phyloP scores from a whole-genome alignment of 2,888 invertebrate genomes.

The Zootermopsis nevadensis region DNA sequence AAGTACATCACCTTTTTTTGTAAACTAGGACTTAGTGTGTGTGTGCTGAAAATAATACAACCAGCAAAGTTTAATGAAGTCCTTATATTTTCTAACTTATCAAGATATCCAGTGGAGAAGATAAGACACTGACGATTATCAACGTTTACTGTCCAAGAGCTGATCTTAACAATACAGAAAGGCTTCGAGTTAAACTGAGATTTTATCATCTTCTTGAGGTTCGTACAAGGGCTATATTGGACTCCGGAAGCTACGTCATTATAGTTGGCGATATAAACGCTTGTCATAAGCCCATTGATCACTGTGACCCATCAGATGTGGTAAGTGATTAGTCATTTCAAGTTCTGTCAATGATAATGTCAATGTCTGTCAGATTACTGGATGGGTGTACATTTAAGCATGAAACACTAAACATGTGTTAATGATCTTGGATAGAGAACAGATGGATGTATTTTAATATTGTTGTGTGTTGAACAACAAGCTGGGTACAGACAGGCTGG shows the following conservation, averaged over 20 bases:
- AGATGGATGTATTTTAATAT: no score
- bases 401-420: no score
- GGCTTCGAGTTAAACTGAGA: conserved; percentile 62
- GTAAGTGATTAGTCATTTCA: conserved; percentile 14
- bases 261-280: conserved; percentile 66
- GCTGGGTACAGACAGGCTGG: no score
- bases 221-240: conserved; percentile 61
- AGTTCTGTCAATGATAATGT: no score
- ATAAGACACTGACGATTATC: conserved; percentile 58
- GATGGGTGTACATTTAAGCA: no score
- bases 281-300: conserved; percentile 63
- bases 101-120: conserved; percentile 23
- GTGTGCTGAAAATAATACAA: no score
- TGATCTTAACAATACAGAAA: conserved; percentile 62
- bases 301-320: conserved; percentile 59
- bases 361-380: no score
- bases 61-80: no score
- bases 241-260: conserved; percentile 63
- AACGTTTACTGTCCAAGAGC: conserved; percentile 67
- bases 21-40: no score
- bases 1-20: no score
- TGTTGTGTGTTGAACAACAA: no score
- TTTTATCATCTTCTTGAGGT: conserved; percentile 63
- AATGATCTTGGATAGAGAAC: no score
- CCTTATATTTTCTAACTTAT: neutral